Base-by-base conservation (phyloP, 2,797 vertebrate species). In the Platyrinchus mystaceus region DNA sequence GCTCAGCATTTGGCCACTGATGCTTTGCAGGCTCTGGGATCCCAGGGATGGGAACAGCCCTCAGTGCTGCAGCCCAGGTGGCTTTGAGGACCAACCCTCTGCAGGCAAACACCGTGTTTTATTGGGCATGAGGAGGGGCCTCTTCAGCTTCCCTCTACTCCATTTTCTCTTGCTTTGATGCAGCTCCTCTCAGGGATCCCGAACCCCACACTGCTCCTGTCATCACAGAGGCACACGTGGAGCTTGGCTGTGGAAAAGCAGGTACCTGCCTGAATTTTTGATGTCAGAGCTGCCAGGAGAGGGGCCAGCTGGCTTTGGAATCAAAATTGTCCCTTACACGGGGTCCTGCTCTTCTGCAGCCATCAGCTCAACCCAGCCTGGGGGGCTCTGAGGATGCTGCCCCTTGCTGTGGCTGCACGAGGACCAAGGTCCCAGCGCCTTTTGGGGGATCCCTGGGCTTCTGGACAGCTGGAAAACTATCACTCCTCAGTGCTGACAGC, bases 351-450 rank as follows among this genome's bases (percentile, higher is more conserved):
- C 19, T 3, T 41, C 47, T 27, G 20, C 68, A 46, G 15, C 30
- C 30, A 18, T n/a, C 8, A 4, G 22, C 43, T 46, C 8, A 12
- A 23, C 30, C 62, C 37, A 14, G 27, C 12, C 13, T 30, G 27
- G 37, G 9, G 37, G 26, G 10, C 7, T 67, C 47, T 30, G 47
- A 0, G 1, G 13, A 2, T 47, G 55, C 74, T 50, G 46, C 41
- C 14, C 28, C 39, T 34, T 2, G 0, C 59, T 37, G 28, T 2
- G 0, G 28, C 28, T 28, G 37, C 9, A 1, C 2, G 11, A 43
- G 34, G 28, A 12, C 60, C 1, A 0, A 27, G 7, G 21, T 24
- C 36, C 62, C 34, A 0, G 1, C 3, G 7, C 41, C 30, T 55
- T 64, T 34, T 24, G 12, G 37, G 32, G 19, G 14, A 9, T 30